Base-by-base conservation (phyloP, 2,797 vertebrate genomes). In the Cossypha heuglini region DNA sequence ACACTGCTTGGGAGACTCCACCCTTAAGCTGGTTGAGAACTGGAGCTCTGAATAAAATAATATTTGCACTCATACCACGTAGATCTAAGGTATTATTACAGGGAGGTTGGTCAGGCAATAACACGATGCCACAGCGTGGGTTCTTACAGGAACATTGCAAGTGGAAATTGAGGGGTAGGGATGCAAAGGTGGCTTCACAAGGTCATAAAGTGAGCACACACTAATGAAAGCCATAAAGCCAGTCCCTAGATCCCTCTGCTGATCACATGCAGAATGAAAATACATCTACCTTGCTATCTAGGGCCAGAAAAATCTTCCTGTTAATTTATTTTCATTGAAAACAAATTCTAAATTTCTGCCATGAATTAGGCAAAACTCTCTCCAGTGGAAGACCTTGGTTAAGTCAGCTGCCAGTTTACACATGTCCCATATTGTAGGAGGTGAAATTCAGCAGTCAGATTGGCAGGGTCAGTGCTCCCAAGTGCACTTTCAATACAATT, bases 81-180 rank as follows among this genome's bases (percentile, higher is more conserved):
- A 95, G 82, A 84, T 58, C 69, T 79, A 94, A 94, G 93, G 79
- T 83, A 81, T 87, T 87, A 85, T 88, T 81, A 63, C 45, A 71
- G 40, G 48, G 88, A 79, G 76, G 63, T 9, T 82, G 74, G 82
- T 40, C 76, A 71, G 13, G 59, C 89, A 91, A 31, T 63, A 96
- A 81, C 0, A 0, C 0, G 0, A 40, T 63, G 82, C 58, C 73
- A 40, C 3, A 1, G 66, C 40, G 10, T 38, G 62, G 13, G 67
- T 3, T 59, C 68, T 66, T 77, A 68, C 25, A 90, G 76, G 55
- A 88, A 35, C n/a, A n/a, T 0, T 42, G 42, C 87, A 75, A 40
- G 24, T 17, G 63, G 69, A 86, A 96, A 88, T 29, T 94, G 82
- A 94, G 42, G 73, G 55, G 66, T 63, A 81, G 66, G 51, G 82